Conservation (phyloP, 2,797 vertebrate genomes). For the Antrozous pallidus region DNA sequence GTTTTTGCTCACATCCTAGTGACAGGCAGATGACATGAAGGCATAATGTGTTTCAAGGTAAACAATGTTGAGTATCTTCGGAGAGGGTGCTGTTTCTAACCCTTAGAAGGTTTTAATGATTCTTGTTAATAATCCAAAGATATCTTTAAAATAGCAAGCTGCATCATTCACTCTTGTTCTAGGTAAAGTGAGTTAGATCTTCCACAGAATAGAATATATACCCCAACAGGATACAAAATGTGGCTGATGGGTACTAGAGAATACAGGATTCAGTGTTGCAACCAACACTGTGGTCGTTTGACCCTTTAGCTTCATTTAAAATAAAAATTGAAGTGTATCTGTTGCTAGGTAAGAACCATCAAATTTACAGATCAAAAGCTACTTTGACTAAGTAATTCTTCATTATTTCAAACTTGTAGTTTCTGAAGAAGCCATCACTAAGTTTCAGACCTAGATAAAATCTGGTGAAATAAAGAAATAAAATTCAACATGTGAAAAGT, state of each 20-base stretch:
- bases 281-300: neutral
- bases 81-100: neutral
- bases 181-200: slow-evolving; percentile 47
- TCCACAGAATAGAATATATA: neutral
- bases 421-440: neutral
- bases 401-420: neutral
- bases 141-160: slow-evolving; percentile 57
- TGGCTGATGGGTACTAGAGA: neutral
- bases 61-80: neutral
- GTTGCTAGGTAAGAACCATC: neutral
- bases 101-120: slow-evolving; percentile 54
- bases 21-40: neutral
- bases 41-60: neutral
- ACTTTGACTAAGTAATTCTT: neutral
- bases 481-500: neutral
- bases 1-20: neutral
- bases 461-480: neutral
- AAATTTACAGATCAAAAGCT: neutral
- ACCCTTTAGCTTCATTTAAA: neutral
- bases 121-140: slow-evolving; percentile 61
- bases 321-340: neutral
- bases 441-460: neutral
- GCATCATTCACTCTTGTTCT: slow-evolving; percentile 57
- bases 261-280: neutral
- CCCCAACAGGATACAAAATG: neutral